phyloP scores from a whole-genome alignment of 2,113 vertebrate genomes.

The Phaetusa simplex region DNA sequence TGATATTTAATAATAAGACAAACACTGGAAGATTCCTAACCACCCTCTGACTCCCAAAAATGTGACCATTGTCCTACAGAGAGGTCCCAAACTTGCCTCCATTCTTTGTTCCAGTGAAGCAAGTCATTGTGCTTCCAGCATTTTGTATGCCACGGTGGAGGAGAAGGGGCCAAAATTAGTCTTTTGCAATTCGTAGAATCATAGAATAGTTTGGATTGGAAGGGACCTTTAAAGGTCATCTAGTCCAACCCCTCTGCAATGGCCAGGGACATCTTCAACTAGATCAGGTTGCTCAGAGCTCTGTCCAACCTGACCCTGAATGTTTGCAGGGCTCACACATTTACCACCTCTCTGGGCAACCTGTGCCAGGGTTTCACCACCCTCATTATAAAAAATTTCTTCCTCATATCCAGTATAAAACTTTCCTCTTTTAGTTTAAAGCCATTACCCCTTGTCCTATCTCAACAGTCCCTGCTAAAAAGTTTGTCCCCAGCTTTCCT shows the following conservation, averaged over 20 bases:
- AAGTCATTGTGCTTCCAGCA: neutral
- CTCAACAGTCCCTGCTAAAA: neutral
- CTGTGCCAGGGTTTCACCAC: neutral
- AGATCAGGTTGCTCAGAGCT: neutral
- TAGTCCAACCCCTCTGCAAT: neutral
- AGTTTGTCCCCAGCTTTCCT: neutral
- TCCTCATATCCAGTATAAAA: neutral
- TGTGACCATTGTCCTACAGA: neutral
- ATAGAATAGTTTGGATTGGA: neutral
- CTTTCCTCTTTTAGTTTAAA: neutral
- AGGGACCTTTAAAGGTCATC: neutral
- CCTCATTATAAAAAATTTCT: neutral
- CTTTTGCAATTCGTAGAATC: neutral
- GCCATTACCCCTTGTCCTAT: neutral
- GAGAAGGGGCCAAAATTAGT: neutral
- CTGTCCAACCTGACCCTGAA: neutral
- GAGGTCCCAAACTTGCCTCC: neutral
- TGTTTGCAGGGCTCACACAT: neutral
- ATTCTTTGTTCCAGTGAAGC: neutral
- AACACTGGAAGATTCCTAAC: neutral
- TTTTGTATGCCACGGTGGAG: neutral
- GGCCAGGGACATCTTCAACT: neutral
- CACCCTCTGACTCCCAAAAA: neutral
- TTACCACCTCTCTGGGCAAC: neutral
- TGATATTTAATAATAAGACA: neutral